Evolutionary conservation across 2,797 vertebrate genomes (phyloP).

Genomic region (Myotis daubentonii): DNA sequence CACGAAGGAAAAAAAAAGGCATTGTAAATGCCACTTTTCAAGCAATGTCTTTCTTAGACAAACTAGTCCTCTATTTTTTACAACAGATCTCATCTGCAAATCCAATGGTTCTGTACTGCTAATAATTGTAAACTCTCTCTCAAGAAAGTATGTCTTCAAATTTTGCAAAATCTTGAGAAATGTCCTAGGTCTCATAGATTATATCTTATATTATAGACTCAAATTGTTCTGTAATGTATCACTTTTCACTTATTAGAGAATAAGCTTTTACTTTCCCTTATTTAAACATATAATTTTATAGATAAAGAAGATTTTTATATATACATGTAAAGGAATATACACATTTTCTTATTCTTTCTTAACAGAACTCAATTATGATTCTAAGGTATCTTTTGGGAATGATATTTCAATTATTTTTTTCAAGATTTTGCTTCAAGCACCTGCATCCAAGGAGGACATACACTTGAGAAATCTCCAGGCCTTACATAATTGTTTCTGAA

Average conservation of each 20-base stretch:
- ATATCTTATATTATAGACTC: not conserved
- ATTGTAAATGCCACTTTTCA: not conserved
- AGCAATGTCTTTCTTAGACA: not conserved
- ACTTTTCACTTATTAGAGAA: not conserved
- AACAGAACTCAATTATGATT: not conserved
- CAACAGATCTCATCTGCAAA: not conserved
- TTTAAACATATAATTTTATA: conserved; percentile 27
- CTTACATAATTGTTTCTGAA: conserved; percentile 63
- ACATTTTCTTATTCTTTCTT: conserved; percentile 11
- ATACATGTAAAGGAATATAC: not conserved
- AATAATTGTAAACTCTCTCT: not conserved
- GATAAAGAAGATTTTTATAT: not conserved
- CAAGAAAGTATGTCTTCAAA: not conserved
- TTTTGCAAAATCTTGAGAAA: conserved; percentile 31
- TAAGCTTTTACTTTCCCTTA: not conserved
- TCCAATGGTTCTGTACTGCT: not conserved
- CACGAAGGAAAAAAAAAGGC: not conserved
- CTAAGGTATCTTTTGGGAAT: conserved; percentile 9
- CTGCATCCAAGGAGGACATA: conserved; percentile 30
- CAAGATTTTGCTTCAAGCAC: conserved; percentile 54
- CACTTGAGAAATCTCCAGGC: conserved; percentile 24
- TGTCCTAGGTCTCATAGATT: not conserved
- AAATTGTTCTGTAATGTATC: not conserved
- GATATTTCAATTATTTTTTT: conserved; percentile 53
- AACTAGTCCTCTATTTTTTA: not conserved